phyloP scores from a whole-genome alignment of 2,113 vertebrate species.

The Hystrix cristata region DNA sequence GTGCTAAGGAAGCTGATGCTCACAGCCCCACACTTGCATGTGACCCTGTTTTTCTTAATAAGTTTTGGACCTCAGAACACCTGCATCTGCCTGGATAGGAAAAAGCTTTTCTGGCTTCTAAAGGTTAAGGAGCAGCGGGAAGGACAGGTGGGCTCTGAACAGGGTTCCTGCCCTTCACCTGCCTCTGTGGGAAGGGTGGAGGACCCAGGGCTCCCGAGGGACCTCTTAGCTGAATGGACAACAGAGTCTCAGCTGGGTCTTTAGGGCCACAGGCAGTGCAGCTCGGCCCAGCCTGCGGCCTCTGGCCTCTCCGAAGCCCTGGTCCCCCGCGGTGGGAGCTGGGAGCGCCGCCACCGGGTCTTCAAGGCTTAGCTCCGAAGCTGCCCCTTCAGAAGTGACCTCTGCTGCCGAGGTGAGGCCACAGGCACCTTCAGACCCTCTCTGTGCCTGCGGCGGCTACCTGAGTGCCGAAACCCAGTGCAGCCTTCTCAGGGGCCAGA shows the following conservation, averaged over 20 bases:
- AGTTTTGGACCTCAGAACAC: not conserved
- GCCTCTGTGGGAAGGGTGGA: not conserved
- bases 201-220: not conserved
- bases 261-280: conserved; percentile 60
- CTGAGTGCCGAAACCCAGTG: rapidly evolving
- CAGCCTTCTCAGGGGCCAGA: not conserved
- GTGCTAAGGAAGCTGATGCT: not conserved
- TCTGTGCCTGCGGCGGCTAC: not conserved
- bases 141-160: not conserved
- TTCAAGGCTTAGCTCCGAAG: not conserved
- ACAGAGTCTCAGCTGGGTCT: not conserved
- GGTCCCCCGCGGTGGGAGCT: not conserved
- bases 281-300: not conserved
- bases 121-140: not conserved
- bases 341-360: not conserved
- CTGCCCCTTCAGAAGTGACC: not conserved
- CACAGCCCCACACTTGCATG: not conserved
- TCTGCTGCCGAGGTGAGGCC: not conserved
- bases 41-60: not conserved
- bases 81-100: not conserved
- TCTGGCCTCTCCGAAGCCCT: not conserved
- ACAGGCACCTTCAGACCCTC: not conserved
- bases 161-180: not conserved
- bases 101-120: not conserved
- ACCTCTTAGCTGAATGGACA: not conserved